Evolutionary conservation across 2,797 vertebrate genomes (phyloP), one percentile per base, ranked within the genome.

Genomic region (Mustela erminea): DNA sequence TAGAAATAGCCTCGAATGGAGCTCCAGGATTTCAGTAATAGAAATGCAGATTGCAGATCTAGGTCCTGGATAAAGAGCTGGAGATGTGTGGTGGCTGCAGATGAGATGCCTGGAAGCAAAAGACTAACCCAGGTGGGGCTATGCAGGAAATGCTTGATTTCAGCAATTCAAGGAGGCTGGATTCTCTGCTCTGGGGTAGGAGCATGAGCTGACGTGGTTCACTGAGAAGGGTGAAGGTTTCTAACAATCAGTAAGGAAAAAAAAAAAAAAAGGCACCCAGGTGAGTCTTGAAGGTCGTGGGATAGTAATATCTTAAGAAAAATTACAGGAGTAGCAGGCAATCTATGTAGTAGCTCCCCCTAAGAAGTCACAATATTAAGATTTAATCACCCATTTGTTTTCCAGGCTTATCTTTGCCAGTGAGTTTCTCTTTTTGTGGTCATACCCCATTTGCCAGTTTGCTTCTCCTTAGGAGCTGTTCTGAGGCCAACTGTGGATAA

Each of bases 321-420:
- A 35, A 58, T 56, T 62, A 49, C 27, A 77, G 49, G 32, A 23
- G 17, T 58, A 32, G 41, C 35, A 2, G 17, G 52, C 41, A 77
- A 25, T 75, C 89, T 49, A 35, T 25, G 29, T 29, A 32, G 58
- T 15, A 52, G 27, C n/a, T 87, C 54, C 32, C 32, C 20, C 87
- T 87, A 29, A 90, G 64, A 52, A 77, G 56, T 62, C 83, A n/a
- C 49, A 43, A 1, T 87, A 60, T 84, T 80, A 83, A 35, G 72
- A 66, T 88, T 90, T 91, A 38, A 72, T 64, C 78, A 38, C 11
- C 23, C 41, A 20, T 84, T 80, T 87, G 46, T 94, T 82, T 96
- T 77, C n/a, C 15, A 58, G 41, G 60, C 54, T 82, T 92, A 35
- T 49, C 72, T 89, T 85, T 87, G 66, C 60, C 70, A 32, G 13